Evolutionary conservation across 2,113 vertebrate genomes (phyloP).

Genomic region (Benitochromis conjunctus): DNA sequence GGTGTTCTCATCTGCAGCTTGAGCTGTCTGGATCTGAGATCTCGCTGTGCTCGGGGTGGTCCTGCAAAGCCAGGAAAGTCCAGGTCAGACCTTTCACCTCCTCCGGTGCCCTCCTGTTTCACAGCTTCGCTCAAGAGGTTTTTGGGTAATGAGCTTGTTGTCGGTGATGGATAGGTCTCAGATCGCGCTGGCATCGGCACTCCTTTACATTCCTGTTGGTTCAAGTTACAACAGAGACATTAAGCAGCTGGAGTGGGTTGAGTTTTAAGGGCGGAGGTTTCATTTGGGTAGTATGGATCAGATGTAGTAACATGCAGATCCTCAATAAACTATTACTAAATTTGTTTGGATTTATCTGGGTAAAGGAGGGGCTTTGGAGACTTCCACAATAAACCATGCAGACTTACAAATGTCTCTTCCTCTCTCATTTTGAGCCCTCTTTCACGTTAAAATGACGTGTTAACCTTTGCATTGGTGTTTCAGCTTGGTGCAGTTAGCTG

Average conservation of each 20-base stretch:
- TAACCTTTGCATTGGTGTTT: neutral
- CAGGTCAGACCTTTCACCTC: slow-evolving; percentile 28
- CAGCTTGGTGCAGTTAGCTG: neutral
- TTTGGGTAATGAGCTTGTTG: slow-evolving; percentile 58
- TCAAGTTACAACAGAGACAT: slow-evolving; percentile 52
- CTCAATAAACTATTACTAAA: neutral
- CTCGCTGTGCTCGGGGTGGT: neutral
- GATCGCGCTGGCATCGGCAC: slow-evolving; percentile 19
- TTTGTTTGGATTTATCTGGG: neutral
- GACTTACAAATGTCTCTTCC: neutral
- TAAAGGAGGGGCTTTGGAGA: neutral
- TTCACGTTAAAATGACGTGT: neutral
- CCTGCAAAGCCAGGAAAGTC: neutral
- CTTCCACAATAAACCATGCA: neutral
- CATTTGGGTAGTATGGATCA: slow-evolving; percentile 17
- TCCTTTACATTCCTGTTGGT: slow-evolving; percentile 48
- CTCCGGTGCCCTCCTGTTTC: neutral
- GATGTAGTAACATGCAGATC: neutral
- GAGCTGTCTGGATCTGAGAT: neutral
- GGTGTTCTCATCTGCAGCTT: neutral
- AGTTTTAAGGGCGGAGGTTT: slow-evolving; percentile 49
- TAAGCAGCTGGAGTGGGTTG: slow-evolving; percentile 60
- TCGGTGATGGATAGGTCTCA: slow-evolving; percentile 49
- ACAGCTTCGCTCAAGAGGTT: slow-evolving; percentile 29
- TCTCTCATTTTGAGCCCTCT: neutral